A percentile compares a stretch with the other conserved stretches of the same genome.
Evolutionary conservation across 2,797 vertebrate genomes (phyloP).

Genomic region (Orestias chungarensis): DNA sequence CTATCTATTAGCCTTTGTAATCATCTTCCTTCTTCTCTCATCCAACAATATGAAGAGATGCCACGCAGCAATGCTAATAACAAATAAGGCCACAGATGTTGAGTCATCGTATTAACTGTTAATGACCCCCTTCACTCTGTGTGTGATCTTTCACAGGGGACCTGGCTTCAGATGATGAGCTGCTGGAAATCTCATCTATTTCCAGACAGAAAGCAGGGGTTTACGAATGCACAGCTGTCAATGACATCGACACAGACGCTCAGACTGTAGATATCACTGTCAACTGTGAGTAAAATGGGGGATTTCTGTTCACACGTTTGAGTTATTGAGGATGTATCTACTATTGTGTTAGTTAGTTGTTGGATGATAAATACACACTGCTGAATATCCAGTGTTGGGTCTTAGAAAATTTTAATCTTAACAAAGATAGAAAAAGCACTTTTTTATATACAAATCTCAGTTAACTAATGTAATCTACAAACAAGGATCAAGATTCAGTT

Average conservation of each 20-base stretch:
- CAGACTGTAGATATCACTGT: conserved; percentile 81
- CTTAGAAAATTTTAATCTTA: too few species aligned
- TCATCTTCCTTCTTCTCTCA: not conserved
- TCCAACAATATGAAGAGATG: not conserved
- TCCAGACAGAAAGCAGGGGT: conserved; percentile 77
- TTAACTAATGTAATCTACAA: too few species aligned
- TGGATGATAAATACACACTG: not conserved
- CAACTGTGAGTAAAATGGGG: conserved; percentile 71
- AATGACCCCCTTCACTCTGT: conserved; percentile 18
- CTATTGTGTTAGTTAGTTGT: not conserved
- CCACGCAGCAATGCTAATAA: conserved; percentile 6
- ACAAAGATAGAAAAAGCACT: too few species aligned
- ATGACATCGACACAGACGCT: conserved; percentile 79
- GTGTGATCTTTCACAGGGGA: conserved; percentile 63
- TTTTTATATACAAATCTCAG: too few species aligned
- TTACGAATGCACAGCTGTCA: conserved; percentile 83
- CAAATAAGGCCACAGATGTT: conserved; percentile 37
- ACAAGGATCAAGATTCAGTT: too few species aligned
- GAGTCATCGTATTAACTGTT: conserved; percentile 31
- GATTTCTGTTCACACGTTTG: not conserved
- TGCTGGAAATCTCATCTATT: conserved; percentile 81
- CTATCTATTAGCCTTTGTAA: not conserved
- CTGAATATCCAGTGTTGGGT: too few species aligned
- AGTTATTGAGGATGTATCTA: not conserved
- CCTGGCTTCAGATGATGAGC: conserved; percentile 78